Evolutionary conservation across 2,113 vertebrate species (phyloP).

Genomic region (Lophotis ruficrista): DNA sequence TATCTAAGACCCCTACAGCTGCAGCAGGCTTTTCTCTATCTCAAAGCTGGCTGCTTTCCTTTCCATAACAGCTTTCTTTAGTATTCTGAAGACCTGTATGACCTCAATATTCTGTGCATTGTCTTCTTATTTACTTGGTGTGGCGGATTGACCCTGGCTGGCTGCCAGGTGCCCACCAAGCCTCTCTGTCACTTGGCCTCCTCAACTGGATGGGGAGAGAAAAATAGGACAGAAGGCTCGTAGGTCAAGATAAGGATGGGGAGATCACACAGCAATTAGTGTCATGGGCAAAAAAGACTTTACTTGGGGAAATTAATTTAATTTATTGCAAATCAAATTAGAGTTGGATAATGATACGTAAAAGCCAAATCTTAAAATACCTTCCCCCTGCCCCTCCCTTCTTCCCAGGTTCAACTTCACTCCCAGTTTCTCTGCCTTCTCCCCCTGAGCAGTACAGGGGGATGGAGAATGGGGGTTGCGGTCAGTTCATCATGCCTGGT

Average conservation of each 20-base stretch:
- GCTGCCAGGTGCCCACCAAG: neutral
- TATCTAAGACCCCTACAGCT: neutral
- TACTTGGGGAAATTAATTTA: neutral
- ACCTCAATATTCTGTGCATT: neutral
- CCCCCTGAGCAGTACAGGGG: fast-evolving
- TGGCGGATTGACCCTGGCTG: neutral
- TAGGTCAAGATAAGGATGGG: neutral
- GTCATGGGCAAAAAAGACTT: neutral
- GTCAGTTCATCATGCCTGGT: neutral
- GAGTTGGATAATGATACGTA: neutral
- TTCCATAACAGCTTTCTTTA: slow-evolving; percentile 33
- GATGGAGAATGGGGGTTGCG: neutral
- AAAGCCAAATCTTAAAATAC: neutral
- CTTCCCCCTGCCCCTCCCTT: neutral
- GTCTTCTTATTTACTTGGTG: neutral
- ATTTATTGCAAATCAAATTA: neutral
- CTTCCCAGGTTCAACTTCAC: neutral
- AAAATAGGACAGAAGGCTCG: neutral
- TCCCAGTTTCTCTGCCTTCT: neutral
- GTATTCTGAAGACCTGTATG: slow-evolving; percentile 51
- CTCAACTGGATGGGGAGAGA: neutral
- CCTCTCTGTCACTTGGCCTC: neutral
- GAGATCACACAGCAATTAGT: neutral
- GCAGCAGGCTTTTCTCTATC: neutral
- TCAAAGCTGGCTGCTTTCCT: neutral